Evolutionary conservation across 2,888 invertebrate species (phyloP).

Genomic region (Zele albiditarsus): DNA sequence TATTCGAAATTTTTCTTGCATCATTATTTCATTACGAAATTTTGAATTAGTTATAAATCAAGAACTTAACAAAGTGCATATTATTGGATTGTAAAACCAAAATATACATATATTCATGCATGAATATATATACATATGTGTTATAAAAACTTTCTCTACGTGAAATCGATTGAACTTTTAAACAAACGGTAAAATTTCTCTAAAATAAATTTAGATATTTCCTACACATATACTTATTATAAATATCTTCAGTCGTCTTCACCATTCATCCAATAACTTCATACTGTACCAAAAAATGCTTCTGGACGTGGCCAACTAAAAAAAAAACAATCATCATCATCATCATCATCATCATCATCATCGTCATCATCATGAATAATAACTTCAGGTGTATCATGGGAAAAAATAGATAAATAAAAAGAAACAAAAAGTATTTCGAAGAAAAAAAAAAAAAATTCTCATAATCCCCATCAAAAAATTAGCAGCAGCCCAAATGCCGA

Average conservation of each 20-base stretch:
- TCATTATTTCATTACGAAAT: not conserved
- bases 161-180: conserved; percentile 14
- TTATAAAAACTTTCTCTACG: conserved; percentile 11
- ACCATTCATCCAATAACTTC: not conserved
- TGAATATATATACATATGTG: not conserved
- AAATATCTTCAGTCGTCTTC: not conserved
- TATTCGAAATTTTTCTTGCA: not conserved
- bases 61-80: not conserved
- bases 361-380: not conserved
- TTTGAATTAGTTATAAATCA: too few relatives aligned
- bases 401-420: not conserved
- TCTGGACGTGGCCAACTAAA: conserved; percentile 2
- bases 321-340: not conserved
- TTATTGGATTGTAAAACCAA: not conserved
- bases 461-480: conserved; percentile 47
- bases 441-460: conserved; percentile 20
- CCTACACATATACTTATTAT: not conserved
- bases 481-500: conserved; percentile 71
- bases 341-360: not conserved
- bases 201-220: conserved; percentile 2
- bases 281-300: not conserved
- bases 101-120: not conserved
- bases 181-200: conserved; percentile 9
- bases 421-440: not conserved
- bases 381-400: conserved; percentile 9